phyloP scores from a whole-genome alignment of 2,888 invertebrate species.

The Synanthedon myopaeformis region DNA sequence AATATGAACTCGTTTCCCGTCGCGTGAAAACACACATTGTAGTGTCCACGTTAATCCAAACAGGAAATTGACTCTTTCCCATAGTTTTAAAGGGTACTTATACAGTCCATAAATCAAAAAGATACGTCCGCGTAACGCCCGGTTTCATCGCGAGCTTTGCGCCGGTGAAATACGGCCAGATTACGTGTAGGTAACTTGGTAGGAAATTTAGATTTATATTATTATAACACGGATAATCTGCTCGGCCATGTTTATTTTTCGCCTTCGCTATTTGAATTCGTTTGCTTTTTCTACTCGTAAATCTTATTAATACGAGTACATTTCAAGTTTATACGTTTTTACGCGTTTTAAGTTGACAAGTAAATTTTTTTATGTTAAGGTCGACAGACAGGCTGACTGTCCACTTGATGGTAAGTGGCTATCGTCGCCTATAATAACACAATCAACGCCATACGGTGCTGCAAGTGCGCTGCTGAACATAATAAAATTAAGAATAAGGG shows the following conservation, averaged over 20 bases:
- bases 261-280: neutral
- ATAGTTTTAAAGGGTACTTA: constrained; percentile 61
- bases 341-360: too few relatives aligned
- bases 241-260: neutral
- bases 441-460: too few relatives aligned
- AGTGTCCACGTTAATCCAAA: constrained; percentile 7
- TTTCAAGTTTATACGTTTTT: too few relatives aligned
- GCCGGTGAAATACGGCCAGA: constrained; percentile 53
- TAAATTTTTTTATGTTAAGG: too few relatives aligned
- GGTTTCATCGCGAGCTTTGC: constrained; percentile 54
- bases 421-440: too few relatives aligned
- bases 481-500: too few relatives aligned
- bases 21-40: neutral
- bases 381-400: too few relatives aligned
- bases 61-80: constrained; percentile 36
- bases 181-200: constrained; percentile 12
- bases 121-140: constrained; percentile 55
- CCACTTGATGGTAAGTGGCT: too few relatives aligned
- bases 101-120: constrained; percentile 62
- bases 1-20: neutral
- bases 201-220: neutral
- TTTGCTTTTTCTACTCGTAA: too few relatives aligned
- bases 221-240: neutral
- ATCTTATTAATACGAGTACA: constrained; percentile 22
- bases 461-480: too few relatives aligned